Percentiles rank a stretch among this genome's conserved stretches.
Conservation (phyloP, 2,888 invertebrate genomes). For the Salpingus planirostris region DNA sequence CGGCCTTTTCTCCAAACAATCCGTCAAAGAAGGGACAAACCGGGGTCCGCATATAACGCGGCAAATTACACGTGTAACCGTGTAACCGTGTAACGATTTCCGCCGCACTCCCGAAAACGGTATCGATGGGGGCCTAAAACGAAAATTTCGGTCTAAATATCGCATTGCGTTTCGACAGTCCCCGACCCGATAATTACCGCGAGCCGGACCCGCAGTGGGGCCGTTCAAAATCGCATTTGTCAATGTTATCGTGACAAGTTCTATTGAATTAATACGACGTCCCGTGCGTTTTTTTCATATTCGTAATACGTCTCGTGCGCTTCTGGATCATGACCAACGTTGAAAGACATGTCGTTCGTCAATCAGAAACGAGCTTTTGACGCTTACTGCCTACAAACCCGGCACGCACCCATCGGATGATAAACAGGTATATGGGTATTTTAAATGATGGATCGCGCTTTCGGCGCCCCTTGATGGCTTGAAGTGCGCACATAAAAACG, state of each 20-base stretch:
- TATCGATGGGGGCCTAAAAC: no score
- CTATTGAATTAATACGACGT: conserved; percentile 34
- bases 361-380: conserved; percentile 26
- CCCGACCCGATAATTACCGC: conserved; percentile 14
- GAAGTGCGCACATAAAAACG: no score
- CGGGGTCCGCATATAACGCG: no score
- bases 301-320: no score
- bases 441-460: conserved; percentile 26
- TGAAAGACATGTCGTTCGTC: conserved; percentile 29
- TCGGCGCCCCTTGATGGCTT: conserved; percentile 6
- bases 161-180: conserved; percentile 10
- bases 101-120: no score
- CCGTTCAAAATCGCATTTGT: conserved; percentile 35
- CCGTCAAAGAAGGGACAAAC: no score
- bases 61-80: no score
- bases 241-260: conserved; percentile 34
- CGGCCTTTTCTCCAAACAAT: no score
- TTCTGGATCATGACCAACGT: conserved; percentile 21
- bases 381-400: conserved; percentile 20
- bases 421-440: no score
- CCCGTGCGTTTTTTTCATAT: conserved; percentile 22
- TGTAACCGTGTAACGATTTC: no score
- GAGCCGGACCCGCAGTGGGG: conserved; percentile 10
- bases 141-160: no score
- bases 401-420: conserved; percentile 18